Percentiles rank a stretch among this genome's conserved stretches.
Evolutionary conservation across 2,888 invertebrate genomes (phyloP).

Genomic region (Euzetes globulus): DNA sequence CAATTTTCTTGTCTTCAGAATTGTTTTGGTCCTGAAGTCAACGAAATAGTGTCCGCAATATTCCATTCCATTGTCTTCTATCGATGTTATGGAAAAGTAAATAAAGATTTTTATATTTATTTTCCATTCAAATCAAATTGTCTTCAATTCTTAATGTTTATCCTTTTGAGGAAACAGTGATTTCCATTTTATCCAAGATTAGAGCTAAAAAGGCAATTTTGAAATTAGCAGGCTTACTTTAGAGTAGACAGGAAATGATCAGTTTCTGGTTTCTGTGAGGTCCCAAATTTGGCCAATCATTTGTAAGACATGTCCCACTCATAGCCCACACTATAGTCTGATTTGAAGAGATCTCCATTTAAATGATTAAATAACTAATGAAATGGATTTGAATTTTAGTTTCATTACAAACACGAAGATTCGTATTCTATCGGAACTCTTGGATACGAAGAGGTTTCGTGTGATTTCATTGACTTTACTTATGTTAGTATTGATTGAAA

Average conservation of each 20-base stretch:
- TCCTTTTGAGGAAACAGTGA: too few species aligned
- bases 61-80: slow-evolving; percentile 88
- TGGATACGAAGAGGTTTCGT: slow-evolving; percentile 92
- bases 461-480: slow-evolving; percentile 95
- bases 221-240: too few species aligned
- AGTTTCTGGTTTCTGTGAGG: too few species aligned
- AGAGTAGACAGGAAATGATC: too few species aligned
- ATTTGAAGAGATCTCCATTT: too few species aligned
- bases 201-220: too few species aligned
- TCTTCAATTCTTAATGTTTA: too few species aligned
- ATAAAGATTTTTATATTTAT: neutral
- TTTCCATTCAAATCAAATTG: neutral
- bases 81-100: slow-evolving; percentile 69
- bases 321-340: too few species aligned
- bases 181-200: too few species aligned
- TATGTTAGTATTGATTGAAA: slow-evolving; percentile 58
- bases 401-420: slow-evolving; percentile 84
- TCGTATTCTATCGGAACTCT: slow-evolving; percentile 93
- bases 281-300: too few species aligned
- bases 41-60: slow-evolving; percentile 81
- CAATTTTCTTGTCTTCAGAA: slow-evolving; percentile 1
- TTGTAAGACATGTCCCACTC: too few species aligned
- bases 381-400: slow-evolving; percentile 50
- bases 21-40: slow-evolving; percentile 74
- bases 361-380: too few species aligned